Evolutionary conservation across 1,140 invertebrate species (phyloP), one percentile per base, ranked within the genome.

Genomic region (Apolygus lucorum): DNA sequence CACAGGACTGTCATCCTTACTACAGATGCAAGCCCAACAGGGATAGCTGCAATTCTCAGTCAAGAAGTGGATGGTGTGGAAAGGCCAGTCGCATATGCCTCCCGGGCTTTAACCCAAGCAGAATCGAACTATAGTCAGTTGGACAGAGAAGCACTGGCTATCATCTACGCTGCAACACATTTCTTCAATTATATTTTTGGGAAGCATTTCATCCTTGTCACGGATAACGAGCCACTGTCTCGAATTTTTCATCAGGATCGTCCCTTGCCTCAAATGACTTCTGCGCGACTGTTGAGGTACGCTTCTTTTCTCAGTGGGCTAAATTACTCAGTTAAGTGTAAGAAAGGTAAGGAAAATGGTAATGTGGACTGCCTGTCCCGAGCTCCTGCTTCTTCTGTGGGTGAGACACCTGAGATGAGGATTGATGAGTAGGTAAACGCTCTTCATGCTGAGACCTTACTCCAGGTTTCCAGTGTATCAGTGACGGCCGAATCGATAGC

Each of bases 111-210:
- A n/a, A n/a, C n/a, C n/a, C n/a, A n/a, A n/a, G n/a, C n/a, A n/a
- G n/a, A n/a, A n/a, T n/a, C n/a, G n/a, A n/a, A n/a, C n/a, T n/a
- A n/a, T n/a, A n/a, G n/a, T n/a, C n/a, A n/a, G n/a, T n/a, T n/a
- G n/a, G n/a, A n/a, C n/a, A n/a, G n/a, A n/a, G n/a, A n/a, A n/a
- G n/a, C n/a, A n/a, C n/a, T 82, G 1, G 76, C 77, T 2, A 76
- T 83, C 11, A 70, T 81, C 17, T 80, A 74, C 71, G 77, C 21
- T 72, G 24, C 67, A 77, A 59, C 74, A 76, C 77, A 73, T 80
- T 75, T 83, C 77, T 76, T 76, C 78, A 63, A 72, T 78, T 72
- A 71, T 52, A 8, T 74, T 4, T 71, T 28, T 65, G 71, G 69
- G 1, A 28, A 34, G 17, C 17, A 71, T 14, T 67, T 74, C 62